Evolutionary conservation across 2,888 invertebrate genomes (phyloP), one percentile per base, ranked within the genome.

Genomic region (Girardia tigrina): DNA sequence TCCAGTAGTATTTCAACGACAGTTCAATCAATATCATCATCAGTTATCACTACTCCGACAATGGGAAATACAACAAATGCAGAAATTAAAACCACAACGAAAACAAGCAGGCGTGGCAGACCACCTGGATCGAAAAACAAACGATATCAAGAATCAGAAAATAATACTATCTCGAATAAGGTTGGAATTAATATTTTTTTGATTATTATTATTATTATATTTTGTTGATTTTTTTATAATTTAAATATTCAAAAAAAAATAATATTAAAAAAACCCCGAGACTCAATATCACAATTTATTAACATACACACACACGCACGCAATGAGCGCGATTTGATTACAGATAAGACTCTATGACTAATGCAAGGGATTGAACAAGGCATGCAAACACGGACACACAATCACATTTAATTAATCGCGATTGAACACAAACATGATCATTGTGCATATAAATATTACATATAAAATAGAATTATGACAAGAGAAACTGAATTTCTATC

Each of bases 101-200:
- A 71, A 71, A 29, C 71, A 26, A 28, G 29, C 28, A 1, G 29
- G 28, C 28, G 73, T 29, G 73, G 73, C 14, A 73, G 73, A 29
- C 73, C 73, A 29, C 73, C 73, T 29, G 73, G 73, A 23, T 73
- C 73, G 26, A 73, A 73, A 73, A 73, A 73, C 16, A 73, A 73
- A 73, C 28, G 36, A 4, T 73, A 23, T 73, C 26, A 28, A 29
- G 36, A 28, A 28, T 23, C 28, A 69, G 29, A 36, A 20, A 36
- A 23, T 14, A 28, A 69, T 29, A 23, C 73, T n/a, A 70, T 26
- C 23, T 16, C 73, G 14, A 73, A 70, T n/a, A 73, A 73, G 36
- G 70, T 70, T 12, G 23, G 70, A 23, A n/a, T 14, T 70, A 23
- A 12, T 12, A 23, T 70, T 70, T n/a, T n/a, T n/a, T n/a, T n/a